Percentiles rank a stretch among this genome's conserved stretches.
Conservation (phyloP, 2,888 invertebrate species). For the Synergus umbraculus region DNA sequence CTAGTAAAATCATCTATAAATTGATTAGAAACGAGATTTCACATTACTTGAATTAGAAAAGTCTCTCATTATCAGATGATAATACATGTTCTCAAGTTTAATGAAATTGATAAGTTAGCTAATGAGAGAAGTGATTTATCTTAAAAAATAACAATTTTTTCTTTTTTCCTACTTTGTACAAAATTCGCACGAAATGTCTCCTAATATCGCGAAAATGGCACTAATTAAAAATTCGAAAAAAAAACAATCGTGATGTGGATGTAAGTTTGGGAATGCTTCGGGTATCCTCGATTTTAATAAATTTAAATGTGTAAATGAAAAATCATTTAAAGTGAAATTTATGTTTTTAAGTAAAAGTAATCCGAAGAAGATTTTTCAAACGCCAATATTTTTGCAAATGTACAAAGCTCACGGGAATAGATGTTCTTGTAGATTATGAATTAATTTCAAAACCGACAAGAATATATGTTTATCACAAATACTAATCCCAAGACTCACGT, state of each 20-base stretch:
- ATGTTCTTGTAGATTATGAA: slow-evolving; percentile 54
- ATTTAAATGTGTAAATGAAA: background rate
- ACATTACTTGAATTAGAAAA: background rate
- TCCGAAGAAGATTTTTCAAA: slow-evolving; percentile 14
- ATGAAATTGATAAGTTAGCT: background rate
- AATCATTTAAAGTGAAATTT: background rate
- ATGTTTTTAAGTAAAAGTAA: background rate
- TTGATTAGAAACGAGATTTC: background rate
- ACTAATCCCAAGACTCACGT: slow-evolving; percentile 80
- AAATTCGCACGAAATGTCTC: background rate
- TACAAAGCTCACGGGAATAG: slow-evolving; percentile 32
- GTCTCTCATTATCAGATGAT: background rate
- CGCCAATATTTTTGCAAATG: slow-evolving; percentile 6
- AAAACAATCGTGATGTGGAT: background rate
- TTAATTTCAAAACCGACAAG: slow-evolving; percentile 59
- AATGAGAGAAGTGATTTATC: background rate
- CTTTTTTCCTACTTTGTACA: background rate
- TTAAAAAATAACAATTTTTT: background rate
- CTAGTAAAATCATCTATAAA: background rate
- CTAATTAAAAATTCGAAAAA: background rate
- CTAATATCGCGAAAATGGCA: background rate
- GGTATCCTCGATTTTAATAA: background rate
- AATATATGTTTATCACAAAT: slow-evolving; percentile 70
- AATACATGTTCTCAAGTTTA: background rate
- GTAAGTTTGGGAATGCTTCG: slow-evolving; percentile 3